Evolutionary conservation across 1,140 invertebrate genomes (phyloP), one percentile per base, ranked within the genome.

Genomic region (Nixonia krombeini): DNA sequence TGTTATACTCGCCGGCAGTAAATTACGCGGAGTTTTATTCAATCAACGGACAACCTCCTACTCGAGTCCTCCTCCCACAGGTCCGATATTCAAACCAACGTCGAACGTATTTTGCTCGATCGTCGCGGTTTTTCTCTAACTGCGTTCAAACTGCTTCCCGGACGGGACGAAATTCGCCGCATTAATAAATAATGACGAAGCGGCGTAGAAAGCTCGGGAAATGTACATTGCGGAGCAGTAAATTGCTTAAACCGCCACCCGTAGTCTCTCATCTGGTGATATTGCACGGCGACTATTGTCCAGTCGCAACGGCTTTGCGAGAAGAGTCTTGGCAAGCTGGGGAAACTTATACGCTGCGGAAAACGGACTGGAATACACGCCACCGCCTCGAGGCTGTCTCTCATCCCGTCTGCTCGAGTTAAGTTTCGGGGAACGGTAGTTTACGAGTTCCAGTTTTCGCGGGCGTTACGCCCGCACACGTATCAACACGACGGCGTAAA

Each of bases 381-480:
- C 47, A 40, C 41, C 25, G 65, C 51, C 65, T 53, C 59, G 41
- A 55, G 65, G 56, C 56, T 58, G 65, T 67, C 63, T 59, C 58
- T 70, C 66, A 57, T 66, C 38, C 56, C 57, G 55, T 55, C 56
- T 45, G 38, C 52, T 70, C 37, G 59, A 68, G 47, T 44, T 59
- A 76, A 75, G 69, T 76, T 76, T 57, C 25, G 50, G 70, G 29
- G 25, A 58, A 52, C 50, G 64, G 37, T 73, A 70, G 71, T 76
- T 79, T 78, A 78, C 71, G 73, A 80, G 73, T 72, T 69, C 73
- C 53, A 79, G 74, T 80, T 80, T 79, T 77, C 74, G 61, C 53
- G 72, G 74, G 73, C 74, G 75, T 50, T 64, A 69, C 61, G 70
- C 59, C 55, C 37, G 44, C 52, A 62, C 52, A 52, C 59, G 40